A percentile compares a stretch with the other conserved stretches of the same genome.
Conservation (phyloP, 2,888 invertebrate species). For the Amphipoea oculea region DNA sequence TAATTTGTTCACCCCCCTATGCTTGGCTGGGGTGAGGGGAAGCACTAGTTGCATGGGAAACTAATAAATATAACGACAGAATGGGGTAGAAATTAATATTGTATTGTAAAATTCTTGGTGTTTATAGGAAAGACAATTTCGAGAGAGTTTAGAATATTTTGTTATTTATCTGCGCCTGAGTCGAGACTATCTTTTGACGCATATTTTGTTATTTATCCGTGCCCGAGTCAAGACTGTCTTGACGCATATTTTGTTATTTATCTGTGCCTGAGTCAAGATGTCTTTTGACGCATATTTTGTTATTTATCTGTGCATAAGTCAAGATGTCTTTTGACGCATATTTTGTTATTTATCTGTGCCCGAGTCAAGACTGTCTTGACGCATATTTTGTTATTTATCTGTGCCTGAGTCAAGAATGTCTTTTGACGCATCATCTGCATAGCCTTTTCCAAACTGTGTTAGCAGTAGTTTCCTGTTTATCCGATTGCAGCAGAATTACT, state of each 20-base stretch:
- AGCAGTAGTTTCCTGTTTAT: no score
- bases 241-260: no score
- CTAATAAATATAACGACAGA: constrained; percentile 29
- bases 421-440: not conserved
- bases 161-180: not conserved
- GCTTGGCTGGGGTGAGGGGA: constrained; percentile 53
- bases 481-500: not conserved
- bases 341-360: no score
- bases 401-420: no score
- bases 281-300: no score
- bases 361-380: no score
- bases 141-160: not conserved
- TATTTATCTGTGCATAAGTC: no score
- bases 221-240: no score
- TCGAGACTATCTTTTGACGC: not conserved
- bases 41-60: constrained; percentile 64
- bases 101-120: not conserved
- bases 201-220: no score
- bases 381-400: no score
- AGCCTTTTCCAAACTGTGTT: not conserved
- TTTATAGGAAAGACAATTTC: not conserved
- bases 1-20: constrained; percentile 72
- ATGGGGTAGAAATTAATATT: constrained; percentile 41
- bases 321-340: not conserved
- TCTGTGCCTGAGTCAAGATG: no score